phyloP scores from a whole-genome alignment of 2,888 invertebrate species.

The Laspeyria flexula region DNA sequence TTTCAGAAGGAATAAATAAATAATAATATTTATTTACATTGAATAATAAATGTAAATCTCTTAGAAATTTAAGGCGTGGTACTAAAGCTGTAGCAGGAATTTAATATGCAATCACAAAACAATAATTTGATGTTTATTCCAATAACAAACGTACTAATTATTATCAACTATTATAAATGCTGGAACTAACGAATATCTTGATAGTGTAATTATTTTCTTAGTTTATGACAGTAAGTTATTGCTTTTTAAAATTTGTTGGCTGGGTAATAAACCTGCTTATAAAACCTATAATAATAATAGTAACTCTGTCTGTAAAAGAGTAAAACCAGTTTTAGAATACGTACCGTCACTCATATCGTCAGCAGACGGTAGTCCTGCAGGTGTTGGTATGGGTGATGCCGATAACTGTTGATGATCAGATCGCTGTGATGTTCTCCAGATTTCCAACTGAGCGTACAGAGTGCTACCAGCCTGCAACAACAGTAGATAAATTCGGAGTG shows the following conservation, averaged over 20 bases:
- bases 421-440: constrained; percentile 87
- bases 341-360: constrained; percentile 91
- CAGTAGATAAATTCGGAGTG: too few species aligned
- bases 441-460: constrained; percentile 94
- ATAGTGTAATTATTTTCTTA: constrained; percentile 7
- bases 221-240: constrained; percentile 17
- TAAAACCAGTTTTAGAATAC: constrained; percentile 38
- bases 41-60: too few species aligned
- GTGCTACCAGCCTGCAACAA: constrained; percentile 92
- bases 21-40: too few species aligned
- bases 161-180: too few species aligned
- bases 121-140: too few species aligned
- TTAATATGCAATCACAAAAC: too few species aligned
- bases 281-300: background rate
- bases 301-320: background rate
- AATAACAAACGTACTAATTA: too few species aligned
- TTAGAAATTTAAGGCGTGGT: too few species aligned
- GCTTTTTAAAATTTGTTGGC: background rate
- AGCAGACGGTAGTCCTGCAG: constrained; percentile 79
- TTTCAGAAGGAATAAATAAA: too few species aligned
- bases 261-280: background rate
- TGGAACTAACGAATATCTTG: constrained; percentile 10
- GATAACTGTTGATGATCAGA: constrained; percentile 77
- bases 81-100: too few species aligned
- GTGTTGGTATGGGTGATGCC: constrained; percentile 69